Conservation (phyloP, 1,140 invertebrate genomes). For the Cydia amplana region DNA sequence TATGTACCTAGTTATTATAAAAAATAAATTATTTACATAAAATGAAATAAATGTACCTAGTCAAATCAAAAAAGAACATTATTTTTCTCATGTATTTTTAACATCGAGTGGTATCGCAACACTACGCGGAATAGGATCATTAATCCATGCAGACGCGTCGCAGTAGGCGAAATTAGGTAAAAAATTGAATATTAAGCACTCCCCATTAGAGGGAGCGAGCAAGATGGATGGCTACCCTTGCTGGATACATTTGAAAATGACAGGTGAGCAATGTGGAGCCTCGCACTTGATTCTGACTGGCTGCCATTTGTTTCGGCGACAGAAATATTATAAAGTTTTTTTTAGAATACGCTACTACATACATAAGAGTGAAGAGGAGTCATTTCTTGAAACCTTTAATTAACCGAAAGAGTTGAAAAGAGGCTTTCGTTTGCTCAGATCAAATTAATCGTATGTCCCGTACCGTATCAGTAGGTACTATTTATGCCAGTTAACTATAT, state of each 20-base stretch:
- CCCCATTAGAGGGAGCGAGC: slow-evolving; percentile 51
- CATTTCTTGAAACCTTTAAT: too few relatives aligned
- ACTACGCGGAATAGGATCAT: slow-evolving; percentile 42
- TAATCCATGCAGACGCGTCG: slow-evolving; percentile 54
- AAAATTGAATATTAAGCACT: slow-evolving; percentile 62
- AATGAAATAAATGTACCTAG: too few relatives aligned
- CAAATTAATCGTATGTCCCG: too few relatives aligned
- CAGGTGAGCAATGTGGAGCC: slow-evolving; percentile 12
- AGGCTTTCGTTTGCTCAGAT: too few relatives aligned
- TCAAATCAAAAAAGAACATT: not conserved
- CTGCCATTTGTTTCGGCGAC: not conserved
- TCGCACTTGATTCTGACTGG: slow-evolving; percentile 1
- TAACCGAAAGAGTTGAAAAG: too few relatives aligned
- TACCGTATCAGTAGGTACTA: too few relatives aligned
- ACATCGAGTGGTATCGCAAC: not conserved
- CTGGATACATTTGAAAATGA: slow-evolving; percentile 16
- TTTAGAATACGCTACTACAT: not conserved
- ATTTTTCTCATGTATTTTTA: not conserved
- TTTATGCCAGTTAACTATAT: too few relatives aligned
- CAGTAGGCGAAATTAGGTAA: slow-evolving; percentile 58
- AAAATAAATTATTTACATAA: too few relatives aligned
- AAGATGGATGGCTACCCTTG: slow-evolving; percentile 51
- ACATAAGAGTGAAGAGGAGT: too few relatives aligned
- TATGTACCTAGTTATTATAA: too few relatives aligned
- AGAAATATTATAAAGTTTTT: not conserved